Evolutionary conservation across 2,113 vertebrate species (phyloP), one percentile per base, ranked within the genome.

Genomic region (Hirundichthys speculiger): DNA sequence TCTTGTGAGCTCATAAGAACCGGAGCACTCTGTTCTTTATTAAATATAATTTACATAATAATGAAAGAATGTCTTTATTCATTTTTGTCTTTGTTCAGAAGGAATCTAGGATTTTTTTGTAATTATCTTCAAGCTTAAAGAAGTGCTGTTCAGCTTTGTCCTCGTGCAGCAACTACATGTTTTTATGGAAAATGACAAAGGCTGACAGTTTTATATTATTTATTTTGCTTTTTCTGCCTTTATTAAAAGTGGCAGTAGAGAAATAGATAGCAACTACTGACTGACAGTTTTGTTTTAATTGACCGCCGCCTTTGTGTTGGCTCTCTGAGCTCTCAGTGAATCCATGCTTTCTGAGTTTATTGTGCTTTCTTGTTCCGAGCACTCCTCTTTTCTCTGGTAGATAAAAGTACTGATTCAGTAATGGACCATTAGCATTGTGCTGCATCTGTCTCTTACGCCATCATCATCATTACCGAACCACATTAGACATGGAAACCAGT

Each of bases 341-440:
- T 42, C 55, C 3, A 0, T 15, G 49, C 22, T 62, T 58, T 71
- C 45, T 21, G 25, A 66, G 27, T 59, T 30, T 16, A 56, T 65
- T 77, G 58, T 57, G 73, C 58, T 22, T 61, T 52, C 45, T 27
- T 1, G 11, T 34, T 73, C 21, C 3, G 34, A 16, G 70, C 64
- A 60, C 62, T 63, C 25, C 56, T 58, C 46, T 53, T 59, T 54
- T 60, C 63, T 73, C 0, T 20, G 27, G 39, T 53, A 58, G 71
- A 84, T 84, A 56, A 73, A 84, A 78, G 77, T 41, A 60, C 55
- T 39, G 57, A 71, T 46, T 73, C 67, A 20, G 64, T 83, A 84
- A 88, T 80, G 64, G 78, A 51, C 82, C 79, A 82, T 75, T 85
- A 80, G 73, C 67, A 60, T 75, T 64, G 64, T 57, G 64, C 71